Conservation (phyloP, 2,888 invertebrate genomes). For the Orgyia antiqua region DNA sequence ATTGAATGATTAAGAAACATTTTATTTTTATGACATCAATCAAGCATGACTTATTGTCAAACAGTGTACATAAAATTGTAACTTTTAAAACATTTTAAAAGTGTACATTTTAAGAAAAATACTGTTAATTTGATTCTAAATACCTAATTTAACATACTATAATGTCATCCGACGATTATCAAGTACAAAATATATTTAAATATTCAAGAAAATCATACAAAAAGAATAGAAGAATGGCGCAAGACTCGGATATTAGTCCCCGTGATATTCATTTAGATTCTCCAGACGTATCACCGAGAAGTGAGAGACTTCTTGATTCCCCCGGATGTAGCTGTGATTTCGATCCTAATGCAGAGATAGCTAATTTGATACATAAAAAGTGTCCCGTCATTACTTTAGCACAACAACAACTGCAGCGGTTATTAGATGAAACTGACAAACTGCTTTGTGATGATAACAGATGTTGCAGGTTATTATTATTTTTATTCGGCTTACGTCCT, state of each 20-base stretch:
- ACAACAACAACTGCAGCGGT: slow-evolving; percentile 52
- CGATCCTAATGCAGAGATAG: slow-evolving; percentile 52
- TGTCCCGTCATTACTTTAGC: slow-evolving; percentile 62
- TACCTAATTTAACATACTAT: too few relatives aligned
- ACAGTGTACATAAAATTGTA: too few relatives aligned
- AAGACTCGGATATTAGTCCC: slow-evolving; percentile 32
- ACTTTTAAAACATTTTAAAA: too few relatives aligned
- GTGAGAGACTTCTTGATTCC: slow-evolving; percentile 18
- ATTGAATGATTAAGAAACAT: too few relatives aligned
- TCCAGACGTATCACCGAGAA: slow-evolving; percentile 37
- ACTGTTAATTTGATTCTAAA: too few relatives aligned
- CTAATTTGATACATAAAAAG: slow-evolving; percentile 62
- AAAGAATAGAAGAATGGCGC: slow-evolving; percentile 35
- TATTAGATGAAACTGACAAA: slow-evolving; percentile 58
- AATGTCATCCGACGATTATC: slow-evolving; percentile 57
- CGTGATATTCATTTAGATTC: slow-evolving; percentile 33
- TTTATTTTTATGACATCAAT: too few relatives aligned
- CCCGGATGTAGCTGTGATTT: slow-evolving; percentile 47
- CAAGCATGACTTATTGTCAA: too few relatives aligned
- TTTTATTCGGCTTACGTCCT: too few relatives aligned
- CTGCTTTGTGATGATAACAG: slow-evolving; percentile 48
- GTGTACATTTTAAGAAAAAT: too few relatives aligned
- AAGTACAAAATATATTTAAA: slow-evolving; percentile 53
- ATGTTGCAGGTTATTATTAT: slow-evolving; percentile 45
- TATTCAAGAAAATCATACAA: slow-evolving; percentile 60